Conservation (phyloP, 2,888 invertebrate genomes). For the Spilarctia lutea region DNA sequence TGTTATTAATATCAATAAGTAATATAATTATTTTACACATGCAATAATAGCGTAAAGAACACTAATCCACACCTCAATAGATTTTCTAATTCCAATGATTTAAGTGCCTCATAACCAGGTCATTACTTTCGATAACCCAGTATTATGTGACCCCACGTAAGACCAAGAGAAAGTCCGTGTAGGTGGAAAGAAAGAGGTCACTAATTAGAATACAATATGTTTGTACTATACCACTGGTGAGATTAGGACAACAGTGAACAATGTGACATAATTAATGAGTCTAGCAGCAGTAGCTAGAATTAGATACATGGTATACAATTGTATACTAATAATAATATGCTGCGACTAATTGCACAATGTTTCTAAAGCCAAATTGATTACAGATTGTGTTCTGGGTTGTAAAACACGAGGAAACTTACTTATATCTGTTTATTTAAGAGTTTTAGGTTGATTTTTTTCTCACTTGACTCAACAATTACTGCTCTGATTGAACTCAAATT, state of each 20-base stretch:
- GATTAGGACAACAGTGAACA: slow-evolving; percentile 11
- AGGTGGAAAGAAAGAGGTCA: slow-evolving; percentile 31
- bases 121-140: slow-evolving; percentile 27
- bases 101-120: slow-evolving; percentile 12
- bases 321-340: not conserved
- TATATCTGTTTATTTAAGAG: no score
- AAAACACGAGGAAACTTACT: not conserved
- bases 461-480: no score
- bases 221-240: slow-evolving; percentile 2
- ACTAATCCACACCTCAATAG: not conserved
- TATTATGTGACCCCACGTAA: slow-evolving; percentile 31
- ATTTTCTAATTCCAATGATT: not conserved
- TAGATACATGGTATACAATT: not conserved
- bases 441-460: no score
- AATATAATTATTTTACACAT: not conserved
- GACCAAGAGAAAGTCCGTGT: slow-evolving; percentile 32
- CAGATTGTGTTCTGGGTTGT: not conserved
- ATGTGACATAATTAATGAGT: slow-evolving; percentile 19
- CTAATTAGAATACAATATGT: slow-evolving; percentile 33
- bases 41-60: not conserved
- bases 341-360: not conserved
- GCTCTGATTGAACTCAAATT: no score
- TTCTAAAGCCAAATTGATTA: not conserved
- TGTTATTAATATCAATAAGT: not conserved
- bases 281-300: not conserved